These are phyloP conservation scores for Psilopogon haemacephalus DNA, from an alignment of 2,113 vertebrate genomes.

Conservation along the genomic window DNA sequence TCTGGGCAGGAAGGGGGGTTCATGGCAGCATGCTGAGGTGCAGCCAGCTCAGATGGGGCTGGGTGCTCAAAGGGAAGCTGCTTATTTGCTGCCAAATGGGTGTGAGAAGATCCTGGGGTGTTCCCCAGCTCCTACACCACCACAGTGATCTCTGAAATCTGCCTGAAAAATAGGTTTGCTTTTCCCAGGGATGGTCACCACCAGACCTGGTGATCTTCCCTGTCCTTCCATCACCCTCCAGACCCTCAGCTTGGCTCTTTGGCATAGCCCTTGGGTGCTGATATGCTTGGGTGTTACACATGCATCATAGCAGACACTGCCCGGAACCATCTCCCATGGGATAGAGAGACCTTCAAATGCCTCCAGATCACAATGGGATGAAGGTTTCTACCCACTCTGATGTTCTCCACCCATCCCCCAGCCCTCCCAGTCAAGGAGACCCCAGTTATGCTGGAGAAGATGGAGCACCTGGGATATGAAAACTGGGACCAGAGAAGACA, in stretches of 20 bases:
- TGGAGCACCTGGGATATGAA: accelerated
- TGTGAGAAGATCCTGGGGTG: background rate
- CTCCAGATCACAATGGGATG: accelerated
- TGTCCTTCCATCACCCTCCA: background rate
- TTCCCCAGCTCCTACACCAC: background rate
- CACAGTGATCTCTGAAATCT: background rate
- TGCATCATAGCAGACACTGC: accelerated
- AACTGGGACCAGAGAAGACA: accelerated
- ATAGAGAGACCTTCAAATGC: background rate
- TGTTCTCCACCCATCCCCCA: background rate
- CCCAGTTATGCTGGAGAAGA: too few species aligned
- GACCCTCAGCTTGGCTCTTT: background rate
- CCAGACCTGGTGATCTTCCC: too few species aligned
- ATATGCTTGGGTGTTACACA: accelerated
- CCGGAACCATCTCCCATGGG: background rate
- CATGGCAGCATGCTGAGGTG: accelerated
- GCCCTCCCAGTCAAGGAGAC: background rate
- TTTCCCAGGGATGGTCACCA: background rate
- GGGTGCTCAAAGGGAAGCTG: background rate
- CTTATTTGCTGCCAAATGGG: background rate
- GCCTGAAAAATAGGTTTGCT: background rate
- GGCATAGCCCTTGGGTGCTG: accelerated
- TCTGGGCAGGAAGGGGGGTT: background rate
- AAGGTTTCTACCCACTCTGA: background rate
- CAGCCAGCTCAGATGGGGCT: background rate